These are phyloP conservation scores for Canis aureus DNA, from an alignment of 2,113 vertebrate genomes.

Conservation along the genomic window DNA sequence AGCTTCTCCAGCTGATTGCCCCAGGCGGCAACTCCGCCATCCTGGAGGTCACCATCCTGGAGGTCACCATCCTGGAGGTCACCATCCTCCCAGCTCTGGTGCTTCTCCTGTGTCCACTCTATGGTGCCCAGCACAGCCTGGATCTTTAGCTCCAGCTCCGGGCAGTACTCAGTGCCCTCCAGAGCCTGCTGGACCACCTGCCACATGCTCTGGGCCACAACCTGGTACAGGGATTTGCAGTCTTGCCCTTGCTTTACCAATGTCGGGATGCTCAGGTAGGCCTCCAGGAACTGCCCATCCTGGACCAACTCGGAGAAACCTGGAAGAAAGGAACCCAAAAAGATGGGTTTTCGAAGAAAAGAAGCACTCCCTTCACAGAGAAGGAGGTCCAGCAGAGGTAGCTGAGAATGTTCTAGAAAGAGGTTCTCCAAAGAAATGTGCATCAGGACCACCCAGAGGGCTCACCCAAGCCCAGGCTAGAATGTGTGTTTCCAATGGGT, in stretches of 20 bases:
- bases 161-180: not conserved
- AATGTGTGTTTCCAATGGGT: not conserved
- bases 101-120: constrained; percentile 69
- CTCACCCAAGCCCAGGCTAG: not conserved
- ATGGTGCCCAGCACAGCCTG: constrained; percentile 57
- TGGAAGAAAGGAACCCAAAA: not conserved
- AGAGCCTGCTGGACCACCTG: constrained; percentile 24
- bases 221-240: constrained; percentile 36
- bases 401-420: not conserved
- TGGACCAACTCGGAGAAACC: constrained; percentile 30
- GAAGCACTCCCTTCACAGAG: too few species aligned
- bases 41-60: not conserved
- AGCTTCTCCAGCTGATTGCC: constrained; percentile 75
- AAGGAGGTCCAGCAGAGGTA: not conserved
- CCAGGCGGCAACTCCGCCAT: constrained; percentile 78
- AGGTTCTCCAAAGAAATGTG: not conserved
- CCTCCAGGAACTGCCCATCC: constrained; percentile 78
- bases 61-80: too few species aligned
- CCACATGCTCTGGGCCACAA: constrained; percentile 78
- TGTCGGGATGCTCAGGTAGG: constrained; percentile 68
- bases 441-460: too few species aligned
- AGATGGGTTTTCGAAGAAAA: not conserved
- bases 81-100: rapidly evolving
- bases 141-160: not conserved
- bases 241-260: constrained; percentile 18